phyloP scores from a whole-genome alignment of 64 coral and sea anemone genomes.

The Porites lutea region DNA sequence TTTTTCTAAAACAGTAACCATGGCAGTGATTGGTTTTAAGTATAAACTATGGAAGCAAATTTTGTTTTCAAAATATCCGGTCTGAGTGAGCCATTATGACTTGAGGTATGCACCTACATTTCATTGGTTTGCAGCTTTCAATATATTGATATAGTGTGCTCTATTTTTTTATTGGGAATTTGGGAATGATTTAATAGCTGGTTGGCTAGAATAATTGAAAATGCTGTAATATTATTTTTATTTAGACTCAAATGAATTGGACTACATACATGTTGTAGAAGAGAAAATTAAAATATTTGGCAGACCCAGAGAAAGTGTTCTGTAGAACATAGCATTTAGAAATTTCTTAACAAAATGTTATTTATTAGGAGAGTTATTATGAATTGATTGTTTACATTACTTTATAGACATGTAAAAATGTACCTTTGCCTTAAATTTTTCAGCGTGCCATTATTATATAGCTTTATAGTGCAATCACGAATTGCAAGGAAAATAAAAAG shows the following conservation, averaged over 20 bases:
- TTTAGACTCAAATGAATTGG: background rate
- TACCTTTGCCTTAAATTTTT: background rate
- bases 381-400: background rate
- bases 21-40: too few species aligned
- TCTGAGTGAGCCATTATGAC: too few species aligned
- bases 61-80: too few species aligned
- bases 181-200: background rate
- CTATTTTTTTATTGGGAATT: too few species aligned
- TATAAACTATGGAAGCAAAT: too few species aligned
- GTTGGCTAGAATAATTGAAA: background rate
- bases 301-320: background rate
- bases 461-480: constrained; percentile 13
- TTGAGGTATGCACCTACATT: too few species aligned
- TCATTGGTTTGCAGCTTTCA: too few species aligned
- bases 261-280: background rate
- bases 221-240: background rate
- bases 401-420: background rate
- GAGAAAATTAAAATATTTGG: background rate
- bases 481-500: background rate
- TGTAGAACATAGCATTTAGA: background rate
- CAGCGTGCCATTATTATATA: background rate
- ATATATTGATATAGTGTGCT: too few species aligned
- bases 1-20: too few species aligned
- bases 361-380: constrained; percentile 26
- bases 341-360: background rate